Evolutionary conservation across 2,113 vertebrate species (phyloP).

Genomic region (Aptenodytes forsteri): DNA sequence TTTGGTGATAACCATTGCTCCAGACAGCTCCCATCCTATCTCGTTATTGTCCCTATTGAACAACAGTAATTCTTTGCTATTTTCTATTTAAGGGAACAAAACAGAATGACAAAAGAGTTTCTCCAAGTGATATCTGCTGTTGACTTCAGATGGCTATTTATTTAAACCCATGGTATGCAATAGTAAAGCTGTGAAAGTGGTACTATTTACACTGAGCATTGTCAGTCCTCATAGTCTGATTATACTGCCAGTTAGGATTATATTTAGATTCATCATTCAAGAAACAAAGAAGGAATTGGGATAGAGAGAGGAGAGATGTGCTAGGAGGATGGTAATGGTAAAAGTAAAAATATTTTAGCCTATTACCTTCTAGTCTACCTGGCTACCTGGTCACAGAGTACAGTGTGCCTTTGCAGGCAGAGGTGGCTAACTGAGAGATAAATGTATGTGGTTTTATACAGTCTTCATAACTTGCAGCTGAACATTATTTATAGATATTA

Average conservation of each 20-base stretch:
- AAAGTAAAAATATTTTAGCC: slow-evolving; percentile 12
- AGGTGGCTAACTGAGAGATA: slow-evolving; percentile 45
- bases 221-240: neutral
- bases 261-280: neutral
- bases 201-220: neutral
- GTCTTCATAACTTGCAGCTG: slow-evolving; percentile 63
- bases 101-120: neutral
- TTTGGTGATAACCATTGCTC: neutral
- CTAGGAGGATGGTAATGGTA: neutral
- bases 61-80: neutral
- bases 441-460: slow-evolving; percentile 56
- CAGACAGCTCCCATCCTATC: neutral
- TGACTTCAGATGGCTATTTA: neutral
- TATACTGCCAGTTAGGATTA: neutral
- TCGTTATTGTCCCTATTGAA: neutral
- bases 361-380: neutral
- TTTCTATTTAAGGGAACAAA: neutral
- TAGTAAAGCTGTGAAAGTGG: neutral
- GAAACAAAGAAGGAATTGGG: neutral
- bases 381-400: neutral
- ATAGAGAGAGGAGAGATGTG: neutral
- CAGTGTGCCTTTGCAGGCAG: slow-evolving; percentile 23
- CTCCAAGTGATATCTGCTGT: neutral
- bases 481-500: slow-evolving; percentile 73
- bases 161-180: neutral